Evolutionary conservation across 2,888 invertebrate species (phyloP), one percentile per base, ranked within the genome.

Genomic region (Pammene aurita): DNA sequence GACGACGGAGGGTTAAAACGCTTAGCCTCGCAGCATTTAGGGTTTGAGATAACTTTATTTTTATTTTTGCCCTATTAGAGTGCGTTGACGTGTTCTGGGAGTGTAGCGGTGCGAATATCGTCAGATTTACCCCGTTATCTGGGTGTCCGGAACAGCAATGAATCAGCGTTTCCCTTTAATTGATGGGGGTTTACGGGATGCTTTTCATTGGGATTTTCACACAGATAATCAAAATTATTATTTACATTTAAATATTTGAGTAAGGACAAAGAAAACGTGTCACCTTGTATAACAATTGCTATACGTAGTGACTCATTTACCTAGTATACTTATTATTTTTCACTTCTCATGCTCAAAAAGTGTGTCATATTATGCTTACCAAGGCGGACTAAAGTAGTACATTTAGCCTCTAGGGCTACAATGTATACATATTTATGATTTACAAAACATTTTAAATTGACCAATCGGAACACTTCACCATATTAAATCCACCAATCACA

Each of bases 1-100:
- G 68, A 62, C 83, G 80, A 79, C 74, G 80, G 80, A 78, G 83
- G 84, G 85, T 82, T 86, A 79, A 82, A 83, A 76, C 77, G 81
- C 82, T 84, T 85, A 83, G 69, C 67, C 72, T 63, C 44, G 57
- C 69, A 64, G 66, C 71, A 65, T 73, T 65, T 70, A 70, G 66
- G 78, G 77, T 72, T 74, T 72, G 75, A 78, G 77, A 78, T 78
- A 78, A 79, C 77, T 81, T 81, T 83, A 81, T 81, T 65, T 63
- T 76, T 77, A 76, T 76, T 77, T 76, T 73, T 67, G 62, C 71
- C 73, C 74, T 75, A 72, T 71, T 72, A 74, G 71, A 65, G 65
- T 69, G 69, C 69, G 65, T 58, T 60, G 69, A 69, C 58, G 60
- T 69, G 69, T 65, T 55, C 64, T 55, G 57, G 48, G 67, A 41